These are phyloP conservation scores for Parelbella ahira DNA, from an alignment of 2,888 invertebrate genomes.

Conservation along the genomic window DNA sequence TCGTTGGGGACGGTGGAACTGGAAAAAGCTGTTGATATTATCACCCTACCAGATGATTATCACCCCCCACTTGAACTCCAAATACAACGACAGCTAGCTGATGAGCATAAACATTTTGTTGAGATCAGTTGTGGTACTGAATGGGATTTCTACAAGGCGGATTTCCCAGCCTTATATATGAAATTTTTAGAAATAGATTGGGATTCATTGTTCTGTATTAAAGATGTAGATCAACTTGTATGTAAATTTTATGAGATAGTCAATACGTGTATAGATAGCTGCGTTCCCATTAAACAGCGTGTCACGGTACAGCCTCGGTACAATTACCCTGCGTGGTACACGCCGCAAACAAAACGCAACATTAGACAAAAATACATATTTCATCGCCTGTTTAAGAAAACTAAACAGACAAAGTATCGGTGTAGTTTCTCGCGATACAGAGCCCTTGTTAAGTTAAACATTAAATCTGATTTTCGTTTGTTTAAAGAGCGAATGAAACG, in stretches of 20 bases:
- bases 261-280: slow-evolving; percentile 6
- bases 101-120: neutral
- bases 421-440: neutral
- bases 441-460: slow-evolving; percentile 6
- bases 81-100: neutral
- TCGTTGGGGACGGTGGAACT: neutral
- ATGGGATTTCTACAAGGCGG: slow-evolving; percentile 6
- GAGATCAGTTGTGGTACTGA: neutral
- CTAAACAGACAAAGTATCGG: neutral
- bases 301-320: neutral
- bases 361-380: neutral
- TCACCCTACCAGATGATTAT: neutral
- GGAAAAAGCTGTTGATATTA: neutral
- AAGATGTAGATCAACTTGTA: neutral
- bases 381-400: neutral
- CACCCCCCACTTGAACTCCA: slow-evolving; percentile 3
- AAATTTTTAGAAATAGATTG: neutral
- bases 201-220: neutral
- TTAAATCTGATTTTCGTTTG: slow-evolving; percentile 4
- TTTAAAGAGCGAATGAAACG: neutral
- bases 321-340: slow-evolving; percentile 3
- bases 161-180: neutral
- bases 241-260: neutral
- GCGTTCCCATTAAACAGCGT: slow-evolving; percentile 2
- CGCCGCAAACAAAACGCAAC: slow-evolving; percentile 3